Evolutionary conservation across 2,113 vertebrate genomes (phyloP), one percentile per base, ranked within the genome.

Genomic region (Eolophus roseicapilla): DNA sequence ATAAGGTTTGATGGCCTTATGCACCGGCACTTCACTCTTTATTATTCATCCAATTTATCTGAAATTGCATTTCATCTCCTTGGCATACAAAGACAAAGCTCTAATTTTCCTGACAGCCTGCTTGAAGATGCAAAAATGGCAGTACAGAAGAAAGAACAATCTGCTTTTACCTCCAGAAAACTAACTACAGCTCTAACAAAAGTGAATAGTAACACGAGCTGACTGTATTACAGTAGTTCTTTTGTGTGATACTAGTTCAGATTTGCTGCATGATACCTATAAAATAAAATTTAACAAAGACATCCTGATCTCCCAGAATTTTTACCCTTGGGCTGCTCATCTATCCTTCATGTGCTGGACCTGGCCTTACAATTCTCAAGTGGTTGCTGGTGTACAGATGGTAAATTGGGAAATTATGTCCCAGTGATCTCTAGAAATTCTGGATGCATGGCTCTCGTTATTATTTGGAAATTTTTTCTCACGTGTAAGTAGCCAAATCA

Each of bases 1-100:
- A 85, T 81, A 96, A 87, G 43, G 37, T 92, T 89, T 87, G 65
- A 88, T 87, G 67, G 55, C 37, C 60, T 93, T 93, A 95, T 91
- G 60, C 73, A 88, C 27, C 43, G 75, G 64, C n/a, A 87, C 15
- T 92, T 96, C 77, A 82, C 23, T 96, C 47, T 67, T 90, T 94
- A 83, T 85, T 95, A 96, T 93, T 96, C 13, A 81, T 77, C 70
- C 93, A 94, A 93, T 96, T 95, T 95, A 73, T 91, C 80, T 81
- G 67, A 97, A 95, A 95, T 88, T 9, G 7, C 46, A 92, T 80
- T 96, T 95, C 31, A 53, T 87, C 90, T 88, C 88, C 73, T 89
- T 92, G 74, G 47, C 47, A 63, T 75, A 69, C 16, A 81, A 84
- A 93, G 70, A 59, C 69, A 96, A 92, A 80, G 10, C 43, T 95